A percentile compares a stretch with the other conserved stretches of the same genome.
phyloP scores from a whole-genome alignment of 2,797 vertebrate genomes.

The Spondyliosoma cantharus region DNA sequence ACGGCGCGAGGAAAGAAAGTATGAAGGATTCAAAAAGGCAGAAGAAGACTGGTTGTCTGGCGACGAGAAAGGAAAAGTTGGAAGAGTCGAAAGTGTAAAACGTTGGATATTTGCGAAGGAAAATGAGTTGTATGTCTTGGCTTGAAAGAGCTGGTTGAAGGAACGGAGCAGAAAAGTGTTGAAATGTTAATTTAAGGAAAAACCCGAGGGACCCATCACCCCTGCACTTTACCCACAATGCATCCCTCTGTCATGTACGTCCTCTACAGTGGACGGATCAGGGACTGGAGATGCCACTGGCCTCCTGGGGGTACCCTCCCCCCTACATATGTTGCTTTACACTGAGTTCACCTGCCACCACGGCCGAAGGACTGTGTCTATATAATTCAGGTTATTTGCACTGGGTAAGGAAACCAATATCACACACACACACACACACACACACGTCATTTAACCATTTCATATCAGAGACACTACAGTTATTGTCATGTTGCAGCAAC shows the following conservation, averaged over 20 bases:
- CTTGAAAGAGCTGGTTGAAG: slow-evolving; percentile 62
- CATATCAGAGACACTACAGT: slow-evolving; percentile 30
- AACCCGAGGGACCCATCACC: slow-evolving; percentile 76
- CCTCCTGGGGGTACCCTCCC: slow-evolving; percentile 15
- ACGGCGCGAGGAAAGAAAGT: background rate
- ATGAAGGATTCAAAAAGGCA: slow-evolving; percentile 46
- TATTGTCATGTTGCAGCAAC: slow-evolving; percentile 13
- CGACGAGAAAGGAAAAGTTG: slow-evolving; percentile 23
- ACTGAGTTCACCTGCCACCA: slow-evolving; percentile 60
- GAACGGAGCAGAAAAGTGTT: slow-evolving; percentile 60
- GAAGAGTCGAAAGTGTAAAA: slow-evolving; percentile 34
- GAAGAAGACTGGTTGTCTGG: slow-evolving; percentile 42
- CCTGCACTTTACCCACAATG: slow-evolving; percentile 85
- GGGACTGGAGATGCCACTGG: slow-evolving; percentile 58
- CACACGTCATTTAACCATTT: slow-evolving; percentile 28
- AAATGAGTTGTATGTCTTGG: slow-evolving; percentile 30
- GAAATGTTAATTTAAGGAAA: slow-evolving; percentile 70
- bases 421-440: slow-evolving; percentile 41
- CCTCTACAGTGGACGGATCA: slow-evolving; percentile 59
- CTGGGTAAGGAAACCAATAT: slow-evolving; percentile 67
- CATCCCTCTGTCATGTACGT: slow-evolving; percentile 61
- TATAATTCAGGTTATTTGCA: slow-evolving; percentile 80
- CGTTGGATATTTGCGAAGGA: slow-evolving; percentile 57
- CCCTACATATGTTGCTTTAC: slow-evolving; percentile 58
- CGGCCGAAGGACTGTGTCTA: slow-evolving; percentile 71